Percentiles rank a stretch among this genome's conserved stretches.
These are phyloP conservation scores for Halictus ligatus DNA, from an alignment of 2,888 invertebrate genomes.

Conservation along the genomic window DNA sequence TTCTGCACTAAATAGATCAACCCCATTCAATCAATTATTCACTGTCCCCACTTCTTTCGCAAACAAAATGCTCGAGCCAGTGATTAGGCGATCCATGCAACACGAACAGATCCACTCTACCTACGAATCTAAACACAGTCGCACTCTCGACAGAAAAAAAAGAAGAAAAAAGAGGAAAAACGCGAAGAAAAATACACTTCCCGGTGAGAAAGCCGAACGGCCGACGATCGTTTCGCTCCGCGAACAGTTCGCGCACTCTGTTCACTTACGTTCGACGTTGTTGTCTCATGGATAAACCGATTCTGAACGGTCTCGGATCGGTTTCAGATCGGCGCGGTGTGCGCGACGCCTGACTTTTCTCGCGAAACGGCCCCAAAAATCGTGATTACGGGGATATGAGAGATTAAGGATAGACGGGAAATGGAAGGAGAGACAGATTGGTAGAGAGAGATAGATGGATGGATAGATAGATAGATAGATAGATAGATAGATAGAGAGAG, in stretches of 20 bases:
- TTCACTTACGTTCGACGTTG: constrained; percentile 4
- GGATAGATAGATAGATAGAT: not conserved
- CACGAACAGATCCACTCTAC: not conserved
- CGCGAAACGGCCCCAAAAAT: not conserved
- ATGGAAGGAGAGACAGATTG: not conserved
- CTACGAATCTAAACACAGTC: not conserved
- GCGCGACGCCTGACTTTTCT: not conserved
- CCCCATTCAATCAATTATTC: not conserved
- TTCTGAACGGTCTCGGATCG: not conserved
- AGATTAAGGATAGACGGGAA: not conserved
- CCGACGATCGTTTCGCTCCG: not conserved
- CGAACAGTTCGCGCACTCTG: not conserved
- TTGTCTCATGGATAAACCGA: not conserved
- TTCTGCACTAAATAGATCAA: not conserved
- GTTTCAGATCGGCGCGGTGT: not conserved
- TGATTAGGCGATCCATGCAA: not conserved
- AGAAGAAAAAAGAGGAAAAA: not conserved
- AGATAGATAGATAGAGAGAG: not conserved
- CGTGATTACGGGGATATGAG: not conserved
- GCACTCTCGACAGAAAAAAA: not conserved
- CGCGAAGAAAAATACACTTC: not conserved
- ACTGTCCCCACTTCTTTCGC: not conserved
- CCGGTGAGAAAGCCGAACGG: not conserved
- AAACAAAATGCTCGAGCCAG: not conserved
- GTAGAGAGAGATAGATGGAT: not conserved